Base-by-base conservation (phyloP, 2,113 vertebrate genomes). In the Bufo bufo region DNA sequence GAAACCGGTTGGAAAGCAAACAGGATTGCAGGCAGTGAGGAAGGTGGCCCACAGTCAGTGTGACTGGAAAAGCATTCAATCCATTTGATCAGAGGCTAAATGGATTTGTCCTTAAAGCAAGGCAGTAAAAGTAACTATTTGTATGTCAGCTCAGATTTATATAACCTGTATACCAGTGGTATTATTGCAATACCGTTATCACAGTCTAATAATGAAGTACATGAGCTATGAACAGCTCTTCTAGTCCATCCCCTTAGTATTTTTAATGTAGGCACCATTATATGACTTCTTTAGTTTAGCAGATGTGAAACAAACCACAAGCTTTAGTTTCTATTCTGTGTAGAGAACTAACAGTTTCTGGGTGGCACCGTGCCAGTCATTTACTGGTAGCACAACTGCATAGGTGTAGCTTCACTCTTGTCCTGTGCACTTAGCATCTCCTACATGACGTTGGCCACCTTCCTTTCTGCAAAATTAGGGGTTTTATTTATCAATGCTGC, bases 401-500 rank as follows among this genome's bases (percentile, higher is more conserved):
- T 33, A 72, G 19, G n/a, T 75, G 54, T 75, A 43, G 47, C 47
- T 86, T 59, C 59, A 86, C 16, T 23, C 43, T 61, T 63, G 66
- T 54, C 72, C 47, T 86, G 52, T 50, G 56, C 74, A 77, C 86
- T 33, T 4, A 20, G 50, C 66, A n/a, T 9, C 50, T 12, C n/a
- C 54, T 78, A 89, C 66, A 78, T 11, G 5, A 89, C 89, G 89
- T 87, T 91, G 93, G 94, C 95, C 94, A 94, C 95, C 94, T 95
- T 95, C 94, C 95, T 95, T 95, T 93, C 92, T 91, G 93, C 92
- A 8, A 89, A 93, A 94, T 91, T 92, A 92, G 92, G 90, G 88
- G 90, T 91, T 93, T 92, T 92, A 93, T 92, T 94, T 89, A 90
- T 94, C 91, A 90, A 89, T 92, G 90, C 93, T 93, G 93, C 93